phyloP scores from a whole-genome alignment of 2,888 invertebrate species.

The Lottia scabra region DNA sequence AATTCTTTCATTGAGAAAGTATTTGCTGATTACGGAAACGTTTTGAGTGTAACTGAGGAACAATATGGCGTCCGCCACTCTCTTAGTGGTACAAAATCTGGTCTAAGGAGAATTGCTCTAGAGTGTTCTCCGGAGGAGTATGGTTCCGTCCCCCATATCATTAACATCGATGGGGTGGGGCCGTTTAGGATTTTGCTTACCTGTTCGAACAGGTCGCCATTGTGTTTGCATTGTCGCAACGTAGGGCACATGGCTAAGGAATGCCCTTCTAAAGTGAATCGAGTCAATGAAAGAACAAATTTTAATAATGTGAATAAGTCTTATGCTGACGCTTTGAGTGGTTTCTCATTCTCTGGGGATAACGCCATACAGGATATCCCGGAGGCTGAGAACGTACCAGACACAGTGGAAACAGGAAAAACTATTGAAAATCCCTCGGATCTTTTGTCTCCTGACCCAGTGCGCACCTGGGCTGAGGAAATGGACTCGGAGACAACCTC shows the following conservation, averaged over 20 bases:
- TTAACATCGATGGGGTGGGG: background rate
- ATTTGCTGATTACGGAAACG: background rate
- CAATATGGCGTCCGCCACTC: background rate
- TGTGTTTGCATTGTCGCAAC: background rate
- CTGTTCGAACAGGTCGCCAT: background rate
- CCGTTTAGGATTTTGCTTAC: background rate
- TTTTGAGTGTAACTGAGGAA: background rate
- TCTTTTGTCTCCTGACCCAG: too few relatives aligned
- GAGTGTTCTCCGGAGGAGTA: background rate
- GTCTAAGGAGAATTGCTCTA: background rate
- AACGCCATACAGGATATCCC: accelerated
- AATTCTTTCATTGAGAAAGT: background rate
- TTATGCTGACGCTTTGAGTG: too few relatives aligned
- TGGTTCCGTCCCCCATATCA: background rate
- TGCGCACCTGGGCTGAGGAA: too few relatives aligned
- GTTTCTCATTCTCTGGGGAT: background rate
- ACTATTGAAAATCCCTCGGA: too few relatives aligned
- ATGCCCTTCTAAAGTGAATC: background rate
- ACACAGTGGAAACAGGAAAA: background rate
- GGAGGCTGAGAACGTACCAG: background rate
- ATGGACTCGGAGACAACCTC: too few relatives aligned
- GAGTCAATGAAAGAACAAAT: too few relatives aligned
- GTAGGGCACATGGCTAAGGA: background rate
- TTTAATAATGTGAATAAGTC: too few relatives aligned
- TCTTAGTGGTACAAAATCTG: background rate